Percentiles rank a stretch among this genome's conserved stretches.
Evolutionary conservation across 2,888 invertebrate genomes (phyloP).

Genomic region (Synanthedon andrenaeformis): DNA sequence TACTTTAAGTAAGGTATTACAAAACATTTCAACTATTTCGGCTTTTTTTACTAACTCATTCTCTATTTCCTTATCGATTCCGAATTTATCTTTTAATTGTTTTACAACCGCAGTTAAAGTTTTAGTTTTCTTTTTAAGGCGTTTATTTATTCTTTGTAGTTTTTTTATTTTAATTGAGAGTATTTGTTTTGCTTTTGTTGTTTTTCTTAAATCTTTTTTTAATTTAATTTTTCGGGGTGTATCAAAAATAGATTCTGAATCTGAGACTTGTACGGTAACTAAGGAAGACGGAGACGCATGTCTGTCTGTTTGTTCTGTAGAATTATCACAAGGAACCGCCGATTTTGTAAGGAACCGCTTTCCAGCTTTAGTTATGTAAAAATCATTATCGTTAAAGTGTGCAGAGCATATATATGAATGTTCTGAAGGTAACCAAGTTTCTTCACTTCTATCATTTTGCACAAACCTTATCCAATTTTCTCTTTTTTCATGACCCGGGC

Average conservation of each 20-base stretch:
- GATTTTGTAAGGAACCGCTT: constrained; percentile 1
- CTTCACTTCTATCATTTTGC: constrained; percentile 14
- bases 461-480: constrained; percentile 16
- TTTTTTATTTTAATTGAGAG: neutral
- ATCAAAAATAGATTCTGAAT: constrained; percentile 1
- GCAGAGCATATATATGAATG: constrained; percentile 11
- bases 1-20: neutral
- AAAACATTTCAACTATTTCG: neutral
- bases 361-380: constrained; percentile 1
- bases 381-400: constrained; percentile 9
- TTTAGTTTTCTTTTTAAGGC: neutral
- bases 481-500: constrained; percentile 8
- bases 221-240: constrained; percentile 1
- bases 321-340: constrained; percentile 1
- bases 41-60: neutral
- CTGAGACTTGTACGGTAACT: neutral
- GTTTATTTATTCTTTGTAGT: neutral
- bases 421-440: constrained; percentile 12
- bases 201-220: neutral
- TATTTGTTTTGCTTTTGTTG: neutral
- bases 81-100: neutral
- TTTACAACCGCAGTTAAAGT: neutral
- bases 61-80: neutral
- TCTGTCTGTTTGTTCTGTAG: neutral
- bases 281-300: neutral